Base-by-base conservation (phyloP, 2,113 vertebrate genomes). In the Pygoscelis antarcticus region DNA sequence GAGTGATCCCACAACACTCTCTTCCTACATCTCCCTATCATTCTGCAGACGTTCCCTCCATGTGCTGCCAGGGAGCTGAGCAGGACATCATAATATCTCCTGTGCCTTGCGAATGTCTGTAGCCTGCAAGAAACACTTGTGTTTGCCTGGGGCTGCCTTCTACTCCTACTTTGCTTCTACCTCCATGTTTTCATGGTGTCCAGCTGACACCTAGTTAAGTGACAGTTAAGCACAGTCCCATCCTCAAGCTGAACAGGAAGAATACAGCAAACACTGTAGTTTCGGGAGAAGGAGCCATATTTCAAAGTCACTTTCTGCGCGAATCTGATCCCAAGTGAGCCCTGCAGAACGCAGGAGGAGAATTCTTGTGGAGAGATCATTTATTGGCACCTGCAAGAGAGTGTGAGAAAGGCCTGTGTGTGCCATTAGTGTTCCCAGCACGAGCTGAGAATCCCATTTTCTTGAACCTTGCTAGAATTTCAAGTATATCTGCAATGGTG, bases 351-450 rank as follows among this genome's bases (percentile, higher is more conserved):
- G 0, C n/a, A 75, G 26, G 32, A 89, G 29, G 23, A 72, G 15
- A 8, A 10, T 78, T 87, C 40, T 29, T 29, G 21, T 36, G 52
- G 61, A 47, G 60, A 76, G 32, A 16, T 81, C 29, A 22, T 91
- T 62, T 81, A n/a, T 4, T 58, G 86, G 23, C 57, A 82, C 52
- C 30, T 82, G n/a, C 30, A 65, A 68, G 60, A 60, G 16, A 42
- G 29, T 0, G 0, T 36, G 15, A 49, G 58, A 72, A 34, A 49
- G n/a, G 16, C 27, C 49, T 84, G 27, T 10, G 22, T 84, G 38
- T 44, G 42, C 30, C 52, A 27, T 40, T 61, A 22, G 9, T 44
- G 66, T 25, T 74, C 77, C 30, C 68, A 87, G 69, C 21, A 61
- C 26, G 83, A 83, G 40, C 26, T 62, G 49, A 86, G 40, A 88